Conservation (phyloP, 2,888 invertebrate species). For the Megamerina dolium region DNA sequence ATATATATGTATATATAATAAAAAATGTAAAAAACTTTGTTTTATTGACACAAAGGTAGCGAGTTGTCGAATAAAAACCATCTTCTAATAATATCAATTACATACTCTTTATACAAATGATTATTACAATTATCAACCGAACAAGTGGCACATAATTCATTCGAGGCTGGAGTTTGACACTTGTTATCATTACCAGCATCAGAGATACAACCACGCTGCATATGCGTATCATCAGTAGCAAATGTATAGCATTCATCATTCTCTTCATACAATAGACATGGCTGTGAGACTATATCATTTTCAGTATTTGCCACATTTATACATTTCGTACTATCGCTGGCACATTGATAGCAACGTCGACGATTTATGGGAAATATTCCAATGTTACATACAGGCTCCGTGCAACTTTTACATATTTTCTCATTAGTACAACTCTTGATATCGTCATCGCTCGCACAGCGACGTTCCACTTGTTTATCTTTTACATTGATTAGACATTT, state of each 20-base stretch:
- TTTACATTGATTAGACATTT: slow-evolving; percentile 26
- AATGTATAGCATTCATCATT: slow-evolving; percentile 27
- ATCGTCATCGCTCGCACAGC: slow-evolving; percentile 20
- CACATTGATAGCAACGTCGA: slow-evolving; percentile 27
- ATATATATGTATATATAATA: too few relatives aligned
- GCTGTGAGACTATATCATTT: background rate
- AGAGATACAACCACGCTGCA: slow-evolving; percentile 32
- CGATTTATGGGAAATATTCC: slow-evolving; percentile 26
- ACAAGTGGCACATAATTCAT: slow-evolving; percentile 24
- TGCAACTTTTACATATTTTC: slow-evolving; percentile 20
- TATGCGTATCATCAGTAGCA: slow-evolving; percentile 15
- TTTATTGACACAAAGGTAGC: too few relatives aligned
- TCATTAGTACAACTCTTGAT: slow-evolving; percentile 4
- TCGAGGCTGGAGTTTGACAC: slow-evolving; percentile 17
- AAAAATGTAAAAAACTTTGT: too few relatives aligned
- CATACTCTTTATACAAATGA: slow-evolving; percentile 8
- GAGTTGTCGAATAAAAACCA: too few relatives aligned
- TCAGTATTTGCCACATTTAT: slow-evolving; percentile 7
- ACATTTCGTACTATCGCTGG: slow-evolving; percentile 18
- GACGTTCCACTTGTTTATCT: slow-evolving; percentile 20
- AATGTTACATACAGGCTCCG: slow-evolving; percentile 22
- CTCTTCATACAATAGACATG: slow-evolving; percentile 23
- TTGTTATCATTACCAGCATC: slow-evolving; percentile 15
- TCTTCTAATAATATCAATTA: too few relatives aligned
- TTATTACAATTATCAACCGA: slow-evolving; percentile 23